These are phyloP conservation scores for Cheilosia pagana DNA, from an alignment of 2,888 invertebrate species.

Conservation along the genomic window DNA sequence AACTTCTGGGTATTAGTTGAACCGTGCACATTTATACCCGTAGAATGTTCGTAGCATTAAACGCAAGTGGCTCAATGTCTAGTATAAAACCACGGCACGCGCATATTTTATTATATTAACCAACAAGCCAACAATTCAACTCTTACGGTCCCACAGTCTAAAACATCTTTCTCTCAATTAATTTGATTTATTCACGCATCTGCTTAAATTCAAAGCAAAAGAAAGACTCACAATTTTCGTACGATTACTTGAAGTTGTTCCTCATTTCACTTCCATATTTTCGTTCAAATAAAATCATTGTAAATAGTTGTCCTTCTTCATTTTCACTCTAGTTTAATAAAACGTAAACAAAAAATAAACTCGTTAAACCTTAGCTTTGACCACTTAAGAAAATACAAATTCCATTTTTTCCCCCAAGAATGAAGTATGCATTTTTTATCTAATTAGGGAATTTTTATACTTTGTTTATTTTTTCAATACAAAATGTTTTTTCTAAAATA, in stretches of 20 bases:
- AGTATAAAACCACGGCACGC: too few species aligned
- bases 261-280: background rate
- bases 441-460: conserved; percentile 75
- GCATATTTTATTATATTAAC: too few species aligned
- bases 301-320: conserved; percentile 51
- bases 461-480: conserved; percentile 70
- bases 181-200: conserved; percentile 16
- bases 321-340: conserved; percentile 30
- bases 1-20: too few species aligned
- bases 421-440: conserved; percentile 69
- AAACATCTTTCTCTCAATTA: background rate
- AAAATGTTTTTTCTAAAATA: conserved; percentile 48
- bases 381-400: conserved; percentile 59
- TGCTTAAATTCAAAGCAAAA: background rate
- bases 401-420: conserved; percentile 53
- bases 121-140: too few species aligned
- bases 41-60: too few species aligned
- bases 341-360: conserved; percentile 17
- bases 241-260: conserved; percentile 6
- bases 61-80: too few species aligned
- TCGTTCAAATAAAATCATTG: conserved; percentile 13
- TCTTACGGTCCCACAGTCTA: too few species aligned
- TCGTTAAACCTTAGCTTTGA: conserved; percentile 63
- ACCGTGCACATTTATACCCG: too few species aligned
- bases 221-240: conserved; percentile 11